Percentiles rank a stretch among this genome's conserved stretches.
These are phyloP conservation scores for Galerucella calmariensis DNA, from an alignment of 2,888 invertebrate species.

Conservation along the genomic window DNA sequence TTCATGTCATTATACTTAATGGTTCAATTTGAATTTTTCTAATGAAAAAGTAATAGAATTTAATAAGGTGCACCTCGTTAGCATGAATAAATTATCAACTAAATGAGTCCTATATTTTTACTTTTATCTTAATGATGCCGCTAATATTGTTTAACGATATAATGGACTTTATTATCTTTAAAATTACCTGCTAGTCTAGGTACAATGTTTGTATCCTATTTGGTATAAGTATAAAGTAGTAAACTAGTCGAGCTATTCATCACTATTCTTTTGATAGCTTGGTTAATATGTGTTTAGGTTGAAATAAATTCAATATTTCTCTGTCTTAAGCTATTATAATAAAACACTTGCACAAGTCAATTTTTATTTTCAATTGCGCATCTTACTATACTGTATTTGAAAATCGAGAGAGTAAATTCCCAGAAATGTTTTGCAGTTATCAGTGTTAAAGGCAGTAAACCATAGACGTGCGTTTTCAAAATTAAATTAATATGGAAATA, in stretches of 20 bases:
- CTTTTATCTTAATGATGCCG: background rate
- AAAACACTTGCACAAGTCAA: no score
- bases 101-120: background rate
- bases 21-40: background rate
- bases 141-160: slow-evolving; percentile 9
- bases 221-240: background rate
- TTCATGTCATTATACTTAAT: background rate
- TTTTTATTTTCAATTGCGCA: no score
- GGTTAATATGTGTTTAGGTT: background rate
- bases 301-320: no score
- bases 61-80: slow-evolving; percentile 16
- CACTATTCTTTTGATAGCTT: background rate
- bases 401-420: no score
- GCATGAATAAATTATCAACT: slow-evolving; percentile 11
- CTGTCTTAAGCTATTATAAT: no score
- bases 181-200: slow-evolving; percentile 14
- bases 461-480: no score
- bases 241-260: background rate
- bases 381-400: no score
- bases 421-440: no score
- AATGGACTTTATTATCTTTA: slow-evolving; percentile 6
- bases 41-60: slow-evolving; percentile 3
- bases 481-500: no score
- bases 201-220: background rate
- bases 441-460: no score